phyloP scores from a whole-genome alignment of 2,888 invertebrate species.

The Arge pagana region DNA sequence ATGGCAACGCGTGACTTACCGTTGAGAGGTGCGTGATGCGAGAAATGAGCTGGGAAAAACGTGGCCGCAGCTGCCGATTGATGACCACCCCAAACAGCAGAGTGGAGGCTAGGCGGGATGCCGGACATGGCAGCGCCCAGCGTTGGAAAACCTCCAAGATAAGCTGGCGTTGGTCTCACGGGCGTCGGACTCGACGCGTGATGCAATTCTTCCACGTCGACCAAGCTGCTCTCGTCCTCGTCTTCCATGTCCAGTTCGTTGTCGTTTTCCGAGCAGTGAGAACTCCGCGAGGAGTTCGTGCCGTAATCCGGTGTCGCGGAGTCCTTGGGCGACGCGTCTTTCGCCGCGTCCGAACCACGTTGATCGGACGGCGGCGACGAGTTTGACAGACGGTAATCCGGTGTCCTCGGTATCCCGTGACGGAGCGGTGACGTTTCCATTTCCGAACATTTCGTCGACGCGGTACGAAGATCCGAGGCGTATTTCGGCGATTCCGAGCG shows the following conservation, averaged over 20 bases:
- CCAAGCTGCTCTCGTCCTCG: conserved; percentile 68
- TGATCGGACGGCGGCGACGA: conserved; percentile 20
- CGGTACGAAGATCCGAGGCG: conserved; percentile 32
- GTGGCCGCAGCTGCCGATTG: conserved; percentile 39
- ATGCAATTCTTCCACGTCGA: conserved; percentile 77
- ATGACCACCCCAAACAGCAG: conserved; percentile 51
- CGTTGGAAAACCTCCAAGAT: conserved; percentile 49
- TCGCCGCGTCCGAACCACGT: conserved; percentile 20
- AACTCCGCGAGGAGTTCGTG: conserved; percentile 48
- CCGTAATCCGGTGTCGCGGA: conserved; percentile 36
- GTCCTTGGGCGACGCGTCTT: conserved; percentile 32
- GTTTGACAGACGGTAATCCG: conserved; percentile 25
- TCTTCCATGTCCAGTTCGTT: conserved; percentile 74
- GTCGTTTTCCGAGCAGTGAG: conserved; percentile 56
- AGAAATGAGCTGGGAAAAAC: conserved; percentile 51
- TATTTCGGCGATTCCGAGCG: conserved; percentile 28
- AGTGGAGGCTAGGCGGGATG: conserved; percentile 44
- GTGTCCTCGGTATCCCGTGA: conserved; percentile 12
- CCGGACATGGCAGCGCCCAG: conserved; percentile 42
- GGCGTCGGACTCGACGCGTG: conserved; percentile 44
- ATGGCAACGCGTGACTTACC: conserved; percentile 35
- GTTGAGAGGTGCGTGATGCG: conserved; percentile 51
- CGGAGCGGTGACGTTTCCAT: conserved; percentile 24
- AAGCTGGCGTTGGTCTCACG: conserved; percentile 52
- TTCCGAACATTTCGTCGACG: conserved; percentile 33